A percentile compares a stretch with the other conserved stretches of the same genome.
Conservation (phyloP, 2,797 vertebrate species). For the Prionace glauca region DNA sequence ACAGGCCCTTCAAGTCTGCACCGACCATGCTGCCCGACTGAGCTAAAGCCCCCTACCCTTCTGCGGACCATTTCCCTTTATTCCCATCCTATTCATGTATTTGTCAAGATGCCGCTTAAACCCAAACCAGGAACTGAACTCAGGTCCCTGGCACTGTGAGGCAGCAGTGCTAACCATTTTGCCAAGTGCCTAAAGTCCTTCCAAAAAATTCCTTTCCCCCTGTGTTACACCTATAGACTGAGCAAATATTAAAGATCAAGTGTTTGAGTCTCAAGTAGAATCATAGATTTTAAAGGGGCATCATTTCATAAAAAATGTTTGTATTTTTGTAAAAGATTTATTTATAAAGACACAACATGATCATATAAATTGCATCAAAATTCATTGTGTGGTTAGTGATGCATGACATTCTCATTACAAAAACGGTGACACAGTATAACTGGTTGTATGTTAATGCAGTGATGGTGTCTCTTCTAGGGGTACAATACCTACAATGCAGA, state of each 20-base stretch:
- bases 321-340: background rate
- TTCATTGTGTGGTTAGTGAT: background rate
- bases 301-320: background rate
- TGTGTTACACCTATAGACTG: background rate
- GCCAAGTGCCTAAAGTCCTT: background rate
- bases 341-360: background rate
- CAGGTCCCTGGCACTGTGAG: too few species aligned
- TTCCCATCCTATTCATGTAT: too few species aligned
- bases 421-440: background rate
- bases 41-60: too few species aligned
- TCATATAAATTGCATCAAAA: background rate
- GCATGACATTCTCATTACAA: background rate
- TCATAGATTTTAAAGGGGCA: background rate
- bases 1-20: too few species aligned
- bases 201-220: background rate
- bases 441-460: background rate
- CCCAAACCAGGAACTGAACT: too few species aligned
- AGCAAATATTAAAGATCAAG: background rate
- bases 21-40: too few species aligned
- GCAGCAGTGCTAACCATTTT: too few species aligned
- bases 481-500: background rate
- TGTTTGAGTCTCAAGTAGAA: background rate
- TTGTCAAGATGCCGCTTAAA: too few species aligned
- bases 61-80: too few species aligned
- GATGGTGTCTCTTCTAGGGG: background rate